These are phyloP conservation scores for Callyntrura guangdongensis DNA, from an alignment of 2,888 invertebrate species.

Conservation along the genomic window DNA sequence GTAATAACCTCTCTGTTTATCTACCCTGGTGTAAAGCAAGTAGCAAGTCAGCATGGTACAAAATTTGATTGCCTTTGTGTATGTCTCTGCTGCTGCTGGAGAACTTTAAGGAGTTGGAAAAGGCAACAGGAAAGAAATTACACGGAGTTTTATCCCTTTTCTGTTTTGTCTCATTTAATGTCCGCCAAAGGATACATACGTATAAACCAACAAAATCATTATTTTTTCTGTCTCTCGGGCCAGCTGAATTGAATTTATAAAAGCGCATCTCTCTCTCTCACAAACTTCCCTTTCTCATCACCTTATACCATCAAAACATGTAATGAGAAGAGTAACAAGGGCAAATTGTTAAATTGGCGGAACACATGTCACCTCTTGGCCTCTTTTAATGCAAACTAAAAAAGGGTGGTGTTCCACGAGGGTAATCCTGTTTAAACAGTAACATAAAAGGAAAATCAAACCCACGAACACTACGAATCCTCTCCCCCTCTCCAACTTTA, in stretches of 20 bases:
- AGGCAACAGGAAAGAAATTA: constrained; percentile 61
- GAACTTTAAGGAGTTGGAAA: constrained; percentile 4
- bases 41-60: background rate
- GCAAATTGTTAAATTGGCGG: constrained; percentile 75
- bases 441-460: constrained; percentile 33
- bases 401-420: constrained; percentile 62
- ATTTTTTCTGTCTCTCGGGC: constrained; percentile 16
- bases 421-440: constrained; percentile 57
- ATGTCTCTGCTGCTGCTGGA: background rate
- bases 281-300: background rate
- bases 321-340: constrained; percentile 48
- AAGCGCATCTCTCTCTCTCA: constrained; percentile 16
- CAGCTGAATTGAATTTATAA: constrained; percentile 39
- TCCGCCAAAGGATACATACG: constrained; percentile 61
- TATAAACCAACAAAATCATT: background rate
- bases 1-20: background rate
- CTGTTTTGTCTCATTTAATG: constrained; percentile 69
- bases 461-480: constrained; percentile 7
- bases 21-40: background rate
- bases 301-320: constrained; percentile 41
- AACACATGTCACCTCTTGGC: constrained; percentile 80
- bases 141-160: constrained; percentile 66
- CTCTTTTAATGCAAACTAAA: constrained; percentile 60
- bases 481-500: constrained; percentile 4
- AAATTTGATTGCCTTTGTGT: background rate